These are phyloP conservation scores for Hippoglossus stenolepis DNA, from an alignment of 2,113 vertebrate genomes.

Conservation along the genomic window DNA sequence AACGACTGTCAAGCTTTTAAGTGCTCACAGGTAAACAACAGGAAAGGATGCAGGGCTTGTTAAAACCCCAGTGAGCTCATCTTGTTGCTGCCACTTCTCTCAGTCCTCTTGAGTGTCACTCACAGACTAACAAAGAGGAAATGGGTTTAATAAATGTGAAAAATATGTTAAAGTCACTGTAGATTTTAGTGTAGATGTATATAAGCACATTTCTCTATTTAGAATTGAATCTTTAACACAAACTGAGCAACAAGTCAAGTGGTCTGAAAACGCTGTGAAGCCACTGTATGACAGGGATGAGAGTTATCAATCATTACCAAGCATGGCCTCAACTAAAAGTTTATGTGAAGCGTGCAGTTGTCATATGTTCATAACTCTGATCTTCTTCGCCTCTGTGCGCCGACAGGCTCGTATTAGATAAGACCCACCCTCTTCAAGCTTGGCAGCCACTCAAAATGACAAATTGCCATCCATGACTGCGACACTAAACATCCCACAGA, in stretches of 20 bases:
- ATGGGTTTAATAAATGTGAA: too few relatives aligned
- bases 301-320: neutral
- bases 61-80: too few relatives aligned
- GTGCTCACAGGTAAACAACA: neutral
- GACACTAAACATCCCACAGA: neutral
- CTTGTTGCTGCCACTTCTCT: neutral
- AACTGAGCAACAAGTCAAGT: neutral
- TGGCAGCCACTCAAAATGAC: conserved; percentile 15
- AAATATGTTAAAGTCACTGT: too few relatives aligned
- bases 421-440: neutral
- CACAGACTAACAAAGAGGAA: too few relatives aligned
- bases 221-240: neutral
- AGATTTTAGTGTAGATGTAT: too few relatives aligned
- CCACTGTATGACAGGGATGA: neutral
- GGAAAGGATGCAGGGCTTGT: neutral
- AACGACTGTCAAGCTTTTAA: too few relatives aligned
- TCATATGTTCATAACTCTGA: neutral
- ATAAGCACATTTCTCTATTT: too few relatives aligned
- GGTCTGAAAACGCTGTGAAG: neutral
- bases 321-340: neutral
- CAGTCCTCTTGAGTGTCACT: too few relatives aligned
- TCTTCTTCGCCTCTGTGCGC: neutral
- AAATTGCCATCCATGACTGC: neutral
- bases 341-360: neutral
- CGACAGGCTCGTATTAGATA: conserved; percentile 4